phyloP scores from a whole-genome alignment of 2,797 vertebrate genomes.

The Gymnothorax javanicus region DNA sequence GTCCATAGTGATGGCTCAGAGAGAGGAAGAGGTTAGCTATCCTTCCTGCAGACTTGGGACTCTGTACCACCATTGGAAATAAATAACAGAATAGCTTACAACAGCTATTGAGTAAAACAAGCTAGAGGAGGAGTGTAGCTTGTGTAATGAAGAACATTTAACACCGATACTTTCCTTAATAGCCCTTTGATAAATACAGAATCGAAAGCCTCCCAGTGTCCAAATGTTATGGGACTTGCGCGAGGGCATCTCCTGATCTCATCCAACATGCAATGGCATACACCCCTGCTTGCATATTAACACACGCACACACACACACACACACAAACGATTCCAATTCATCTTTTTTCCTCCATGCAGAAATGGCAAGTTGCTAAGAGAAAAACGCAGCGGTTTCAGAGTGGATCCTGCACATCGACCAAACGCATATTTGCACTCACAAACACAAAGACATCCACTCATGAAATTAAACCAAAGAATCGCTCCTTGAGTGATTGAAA shows the following conservation, averaged over 20 bases:
- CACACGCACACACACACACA: neutral
- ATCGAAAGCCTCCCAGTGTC: neutral
- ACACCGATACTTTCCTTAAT: neutral
- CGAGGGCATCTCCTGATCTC: slow-evolving; percentile 40
- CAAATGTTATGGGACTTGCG: slow-evolving; percentile 41
- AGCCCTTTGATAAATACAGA: neutral
- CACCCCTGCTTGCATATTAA: neutral
- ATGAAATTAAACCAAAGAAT: neutral
- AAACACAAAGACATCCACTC: neutral
- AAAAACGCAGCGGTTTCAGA: neutral
- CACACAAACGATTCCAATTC: neutral
- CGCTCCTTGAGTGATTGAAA: neutral
- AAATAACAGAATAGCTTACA: slow-evolving; percentile 1
- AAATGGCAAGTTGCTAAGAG: neutral
- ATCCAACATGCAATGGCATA: slow-evolving; percentile 36
- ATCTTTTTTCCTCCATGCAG: neutral
- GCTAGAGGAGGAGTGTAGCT: neutral
- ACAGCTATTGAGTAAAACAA: neutral
- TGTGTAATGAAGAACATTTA: neutral
- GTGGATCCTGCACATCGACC: neutral
- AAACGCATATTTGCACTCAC: neutral
- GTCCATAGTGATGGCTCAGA: slow-evolving; percentile 27
- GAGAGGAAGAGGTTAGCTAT: slow-evolving; percentile 20
- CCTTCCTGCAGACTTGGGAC: neutral
- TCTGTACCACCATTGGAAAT: slow-evolving; percentile 6